phyloP scores from a whole-genome alignment of 2,797 vertebrate genomes.

The Lindbergichthys nudifrons region DNA sequence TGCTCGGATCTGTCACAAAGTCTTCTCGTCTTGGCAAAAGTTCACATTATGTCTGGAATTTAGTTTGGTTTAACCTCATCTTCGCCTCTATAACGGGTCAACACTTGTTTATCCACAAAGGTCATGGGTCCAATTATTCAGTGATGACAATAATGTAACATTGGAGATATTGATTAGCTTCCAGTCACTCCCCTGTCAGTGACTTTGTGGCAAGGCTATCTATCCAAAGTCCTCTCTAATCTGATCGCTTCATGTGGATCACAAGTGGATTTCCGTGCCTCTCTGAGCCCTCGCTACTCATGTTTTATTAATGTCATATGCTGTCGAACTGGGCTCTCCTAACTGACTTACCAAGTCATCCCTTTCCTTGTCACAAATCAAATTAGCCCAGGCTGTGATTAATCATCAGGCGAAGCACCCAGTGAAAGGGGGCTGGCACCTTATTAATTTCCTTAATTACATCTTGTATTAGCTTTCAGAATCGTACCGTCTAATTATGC shows the following conservation, averaged over 20 bases:
- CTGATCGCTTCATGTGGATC: constrained; percentile 62
- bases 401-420: constrained; percentile 81
- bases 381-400: constrained; percentile 86
- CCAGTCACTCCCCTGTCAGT: constrained; percentile 33
- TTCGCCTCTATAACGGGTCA: neutral
- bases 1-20: constrained; percentile 18
- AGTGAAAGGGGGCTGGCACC: constrained; percentile 84
- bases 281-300: constrained; percentile 66
- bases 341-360: constrained; percentile 84
- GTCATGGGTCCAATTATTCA: constrained; percentile 26
- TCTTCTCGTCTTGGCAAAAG: constrained; percentile 23
- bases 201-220: constrained; percentile 49
- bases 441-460: constrained; percentile 89
- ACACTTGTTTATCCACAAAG: constrained; percentile 23
- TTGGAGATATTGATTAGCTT: constrained; percentile 48
- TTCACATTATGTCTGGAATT: constrained; percentile 2
- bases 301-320: constrained; percentile 86
- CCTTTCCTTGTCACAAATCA: constrained; percentile 87
- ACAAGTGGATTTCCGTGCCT: constrained; percentile 61
- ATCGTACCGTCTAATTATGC: constrained; percentile 83
- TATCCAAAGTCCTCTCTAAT: constrained; percentile 64
- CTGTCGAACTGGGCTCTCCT: constrained; percentile 76
- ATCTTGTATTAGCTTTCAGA: constrained; percentile 86
- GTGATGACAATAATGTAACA: constrained; percentile 41
- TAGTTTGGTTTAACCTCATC: constrained; percentile 15